Base-by-base conservation (phyloP, 1,140 invertebrate species). In the Bombyx mandarina region DNA sequence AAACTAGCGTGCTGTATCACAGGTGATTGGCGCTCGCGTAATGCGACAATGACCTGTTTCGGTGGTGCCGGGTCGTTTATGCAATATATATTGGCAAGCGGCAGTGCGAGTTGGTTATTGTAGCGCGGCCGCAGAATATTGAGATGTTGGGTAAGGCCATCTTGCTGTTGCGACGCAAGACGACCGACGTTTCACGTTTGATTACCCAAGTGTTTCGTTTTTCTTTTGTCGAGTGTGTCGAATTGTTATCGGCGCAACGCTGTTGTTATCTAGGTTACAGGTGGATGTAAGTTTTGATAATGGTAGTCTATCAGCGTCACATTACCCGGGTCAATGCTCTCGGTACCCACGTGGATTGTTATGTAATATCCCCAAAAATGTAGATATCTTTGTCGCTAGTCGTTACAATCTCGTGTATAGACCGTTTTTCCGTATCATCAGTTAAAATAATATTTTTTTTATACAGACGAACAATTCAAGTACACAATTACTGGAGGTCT, bases 41-140 rank as follows among this genome's bases (percentile, higher is more conserved):
- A 59, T 62, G 71, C 77, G 82, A 76, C 82, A 86, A 82, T 84
- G 81, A 86, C 81, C 83, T 73, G 68, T 73, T 86, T 86, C 74
- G 72, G 71, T 74, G 71, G 75, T 71, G 74, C 75, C 73, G 75
- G 80, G 81, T 80, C 74, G 79, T 86, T 86, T 81, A 79, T 84
- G 81, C 81, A 86, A 86, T 72, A 59, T 72, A 59, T 71, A 73
- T 75, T 70, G 62, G 67, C 67, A 78, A 68, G 56, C 57, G 65
- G 55, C 68, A 53, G 49, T 51, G 56, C 69, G 75, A 73, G 75
- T 79, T 69, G 77, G 75, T 82, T 72, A 77, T 71, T 78, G 65
- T 69, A 65, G 60, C 62, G 61, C 62, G 62, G 59, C 64, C 57
- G 50, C 61, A 61, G 70, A 75, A 75, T 73, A 66, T 73, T 69